These are phyloP conservation scores for Hippopotamyrus pictus DNA, from an alignment of 2,797 vertebrate genomes.

Conservation along the genomic window DNA sequence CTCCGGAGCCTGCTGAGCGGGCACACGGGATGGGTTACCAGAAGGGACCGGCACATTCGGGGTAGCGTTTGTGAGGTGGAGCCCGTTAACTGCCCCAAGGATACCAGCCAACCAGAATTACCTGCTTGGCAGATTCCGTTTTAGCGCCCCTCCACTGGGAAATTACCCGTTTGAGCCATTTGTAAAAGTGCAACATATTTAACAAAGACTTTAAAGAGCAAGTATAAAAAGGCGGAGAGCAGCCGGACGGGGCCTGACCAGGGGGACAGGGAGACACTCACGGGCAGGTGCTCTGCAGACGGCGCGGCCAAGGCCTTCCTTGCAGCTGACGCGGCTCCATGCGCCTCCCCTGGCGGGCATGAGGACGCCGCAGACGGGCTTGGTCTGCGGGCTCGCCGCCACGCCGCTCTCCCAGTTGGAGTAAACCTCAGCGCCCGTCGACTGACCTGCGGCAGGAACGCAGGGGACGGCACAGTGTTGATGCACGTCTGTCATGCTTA, in stretches of 20 bases:
- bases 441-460: constrained; percentile 32
- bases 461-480: neutral
- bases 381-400: neutral
- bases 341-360: constrained; percentile 58
- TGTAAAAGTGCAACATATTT: neutral
- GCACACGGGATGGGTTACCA: neutral
- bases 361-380: constrained; percentile 68
- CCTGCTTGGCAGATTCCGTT: neutral
- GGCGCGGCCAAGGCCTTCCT: constrained; percentile 62
- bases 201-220: neutral
- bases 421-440: constrained; percentile 65
- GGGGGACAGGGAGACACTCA: constrained; percentile 48
- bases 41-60: neutral
- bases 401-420: constrained; percentile 66
- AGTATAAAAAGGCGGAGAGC: neutral
- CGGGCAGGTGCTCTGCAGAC: constrained; percentile 78
- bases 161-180: neutral
- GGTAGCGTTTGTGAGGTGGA: neutral
- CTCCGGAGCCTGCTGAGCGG: constrained; percentile 42
- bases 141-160: neutral
- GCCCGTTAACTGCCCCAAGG: neutral
- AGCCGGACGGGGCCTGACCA: no score
- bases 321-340: constrained; percentile 74
- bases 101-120: neutral
- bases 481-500: neutral